phyloP scores from a whole-genome alignment of 1,140 invertebrate species.

The honey bee (Apis mellifera) region Amel_HAv3.1 CM009937.2:12089001-12089500 shows the following conservation, averaged over 20 bases:
- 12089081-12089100: constrained; percentile 62
- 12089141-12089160: constrained; percentile 52
- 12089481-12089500: constrained; percentile 49
- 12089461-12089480: constrained; percentile 56
- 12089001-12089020: too few species aligned
- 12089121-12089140: too few species aligned
- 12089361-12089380: constrained; percentile 53
- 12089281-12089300: constrained; percentile 66
- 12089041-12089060: too few species aligned
- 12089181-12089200: constrained; percentile 56
- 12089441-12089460: constrained; percentile 59
- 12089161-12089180: constrained; percentile 71
- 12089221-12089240: constrained; percentile 20
- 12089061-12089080: too few species aligned
- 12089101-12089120: neutral
- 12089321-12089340: constrained; percentile 65
- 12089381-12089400: constrained; percentile 53
- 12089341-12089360: constrained; percentile 55
- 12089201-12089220: constrained; percentile 67
- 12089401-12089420: constrained; percentile 52
- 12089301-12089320: constrained; percentile 64
- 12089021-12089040: too few species aligned
- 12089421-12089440: constrained; percentile 64
- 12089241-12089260: constrained; percentile 74
- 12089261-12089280: constrained; percentile 40